Percentiles rank a stretch among this genome's conserved stretches.
Conservation (phyloP, 2,888 invertebrate species). For the Leucoptera coffeella region DNA sequence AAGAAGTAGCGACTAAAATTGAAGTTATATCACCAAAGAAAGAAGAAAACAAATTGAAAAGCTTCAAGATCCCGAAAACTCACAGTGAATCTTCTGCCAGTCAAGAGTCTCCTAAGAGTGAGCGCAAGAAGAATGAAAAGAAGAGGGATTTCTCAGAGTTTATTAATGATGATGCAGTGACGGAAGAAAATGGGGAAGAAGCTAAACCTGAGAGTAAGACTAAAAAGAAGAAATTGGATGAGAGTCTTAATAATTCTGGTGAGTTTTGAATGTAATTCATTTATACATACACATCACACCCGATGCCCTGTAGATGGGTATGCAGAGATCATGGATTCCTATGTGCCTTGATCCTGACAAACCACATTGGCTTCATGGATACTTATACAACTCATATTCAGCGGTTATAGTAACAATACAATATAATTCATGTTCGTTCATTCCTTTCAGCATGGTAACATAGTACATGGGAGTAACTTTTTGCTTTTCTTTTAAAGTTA, state of each 20-base stretch:
- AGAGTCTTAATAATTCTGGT: constrained; percentile 36
- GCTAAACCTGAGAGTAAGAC: constrained; percentile 11
- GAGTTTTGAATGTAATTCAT: no score
- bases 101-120: not conserved
- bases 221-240: constrained; percentile 15
- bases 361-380: no score
- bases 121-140: constrained; percentile 6
- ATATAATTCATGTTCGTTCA: no score
- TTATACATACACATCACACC: no score
- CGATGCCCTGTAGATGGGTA: no score
- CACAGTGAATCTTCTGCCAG: constrained; percentile 6
- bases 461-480: no score
- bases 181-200: constrained; percentile 3
- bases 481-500: no score
- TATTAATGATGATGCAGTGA: constrained; percentile 11
- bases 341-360: no score
- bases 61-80: constrained; percentile 3
- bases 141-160: constrained; percentile 18
- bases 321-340: no score
- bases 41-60: constrained; percentile 5
- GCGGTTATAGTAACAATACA: no score
- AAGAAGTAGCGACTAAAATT: not conserved
- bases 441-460: no score
- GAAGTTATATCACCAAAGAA: constrained; percentile 1
- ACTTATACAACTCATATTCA: no score